These are phyloP conservation scores for Sinocyclocheilus anophthalmus DNA, from an alignment of 2,113 vertebrate species.

Conservation along the genomic window DNA sequence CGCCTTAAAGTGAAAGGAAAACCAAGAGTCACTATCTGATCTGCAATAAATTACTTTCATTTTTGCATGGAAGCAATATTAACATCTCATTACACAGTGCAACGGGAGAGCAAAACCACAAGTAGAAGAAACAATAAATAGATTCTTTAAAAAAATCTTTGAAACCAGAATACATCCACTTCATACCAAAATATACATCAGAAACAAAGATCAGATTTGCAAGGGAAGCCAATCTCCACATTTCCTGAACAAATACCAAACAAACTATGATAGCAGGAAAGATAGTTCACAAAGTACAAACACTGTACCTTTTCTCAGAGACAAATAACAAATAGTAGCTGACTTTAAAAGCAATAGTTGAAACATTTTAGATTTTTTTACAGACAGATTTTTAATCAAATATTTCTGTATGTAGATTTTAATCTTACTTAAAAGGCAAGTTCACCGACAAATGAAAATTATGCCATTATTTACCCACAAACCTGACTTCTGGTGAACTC, in stretches of 20 bases:
- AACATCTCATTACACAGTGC: constrained; percentile 88
- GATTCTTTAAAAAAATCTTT: constrained; percentile 63
- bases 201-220: constrained; percentile 72
- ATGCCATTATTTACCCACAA: constrained; percentile 24
- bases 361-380: constrained; percentile 52
- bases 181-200: constrained; percentile 86
- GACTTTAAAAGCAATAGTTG: constrained; percentile 70
- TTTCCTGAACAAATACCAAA: constrained; percentile 76
- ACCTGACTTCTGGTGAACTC: background rate
- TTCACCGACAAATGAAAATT: background rate
- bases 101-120: constrained; percentile 82
- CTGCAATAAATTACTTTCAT: constrained; percentile 85
- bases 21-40: constrained; percentile 80
- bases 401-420: constrained; percentile 59
- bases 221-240: constrained; percentile 76
- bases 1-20: constrained; percentile 76
- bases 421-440: background rate
- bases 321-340: constrained; percentile 70
- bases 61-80: constrained; percentile 85
- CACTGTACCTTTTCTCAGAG: constrained; percentile 64
- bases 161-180: constrained; percentile 80
- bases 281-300: constrained; percentile 70
- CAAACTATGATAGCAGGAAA: constrained; percentile 70
- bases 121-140: constrained; percentile 76
- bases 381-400: constrained; percentile 71